A percentile compares a stretch with the other conserved stretches of the same genome.
Conservation (phyloP, 2,797 vertebrate genomes). For the Sebastes kiyomatsui region DNA sequence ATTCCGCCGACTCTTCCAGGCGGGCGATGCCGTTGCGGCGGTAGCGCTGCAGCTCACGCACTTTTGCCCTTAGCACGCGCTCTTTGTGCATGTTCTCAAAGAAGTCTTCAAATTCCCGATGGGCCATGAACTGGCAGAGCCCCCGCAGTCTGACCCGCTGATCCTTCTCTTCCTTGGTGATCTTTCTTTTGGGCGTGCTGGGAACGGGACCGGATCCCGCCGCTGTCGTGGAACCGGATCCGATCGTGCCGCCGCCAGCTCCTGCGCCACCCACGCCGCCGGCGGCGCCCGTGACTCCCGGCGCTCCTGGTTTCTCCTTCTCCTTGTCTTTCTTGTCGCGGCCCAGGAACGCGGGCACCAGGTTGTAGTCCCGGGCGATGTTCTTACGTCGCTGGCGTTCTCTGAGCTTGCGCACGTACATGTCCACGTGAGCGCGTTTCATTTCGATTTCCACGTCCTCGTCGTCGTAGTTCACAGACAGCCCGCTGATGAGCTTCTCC, state of each 20-base stretch:
- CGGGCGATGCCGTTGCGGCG: conserved; percentile 94
- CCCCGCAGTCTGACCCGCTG: conserved; percentile 89
- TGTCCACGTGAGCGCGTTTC: conserved; percentile 96
- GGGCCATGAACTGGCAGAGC: conserved; percentile 97
- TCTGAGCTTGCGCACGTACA: conserved; percentile 95
- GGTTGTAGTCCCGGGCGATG: conserved; percentile 93
- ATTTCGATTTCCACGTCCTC: conserved; percentile 97
- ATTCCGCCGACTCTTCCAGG: conserved; percentile 94
- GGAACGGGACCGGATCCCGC: conserved; percentile 45
- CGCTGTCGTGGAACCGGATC: conserved; percentile 23
- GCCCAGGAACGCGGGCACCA: conserved; percentile 93
- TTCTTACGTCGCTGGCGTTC: conserved; percentile 96
- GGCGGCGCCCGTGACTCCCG: conserved; percentile 33
- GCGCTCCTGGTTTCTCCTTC: conserved; percentile 78
- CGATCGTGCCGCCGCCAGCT: neutral
- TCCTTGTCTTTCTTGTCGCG: conserved; percentile 93
- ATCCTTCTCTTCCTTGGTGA: conserved; percentile 96
- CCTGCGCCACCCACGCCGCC: conserved; percentile 33
- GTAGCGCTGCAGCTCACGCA: conserved; percentile 95
- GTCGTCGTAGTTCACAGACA: conserved; percentile 97
- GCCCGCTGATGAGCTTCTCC: conserved; percentile 94
- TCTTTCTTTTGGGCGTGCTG: conserved; percentile 86
- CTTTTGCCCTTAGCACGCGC: conserved; percentile 90
- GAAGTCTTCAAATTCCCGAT: conserved; percentile 94
- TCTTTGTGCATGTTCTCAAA: conserved; percentile 98